Evolutionary conservation across 2,888 invertebrate genomes (phyloP).

Genomic region (Temnothorax rugatulus): DNA sequence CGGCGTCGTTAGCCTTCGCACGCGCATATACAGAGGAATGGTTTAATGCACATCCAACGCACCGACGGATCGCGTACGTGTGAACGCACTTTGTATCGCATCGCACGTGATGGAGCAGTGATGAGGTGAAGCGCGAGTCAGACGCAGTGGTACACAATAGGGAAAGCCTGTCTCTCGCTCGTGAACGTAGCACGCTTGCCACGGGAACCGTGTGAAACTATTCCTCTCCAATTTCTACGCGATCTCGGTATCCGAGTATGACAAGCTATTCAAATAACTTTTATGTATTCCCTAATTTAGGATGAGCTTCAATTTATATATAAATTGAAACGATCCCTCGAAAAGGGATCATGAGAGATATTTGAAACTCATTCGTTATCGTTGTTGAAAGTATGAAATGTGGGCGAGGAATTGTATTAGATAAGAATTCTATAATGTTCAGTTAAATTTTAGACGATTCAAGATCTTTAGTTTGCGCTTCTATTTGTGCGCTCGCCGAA

Average conservation of each 20-base stretch:
- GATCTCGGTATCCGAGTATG: neutral
- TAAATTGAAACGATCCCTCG: neutral
- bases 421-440: neutral
- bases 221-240: constrained; percentile 7
- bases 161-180: neutral
- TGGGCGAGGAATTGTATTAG: neutral
- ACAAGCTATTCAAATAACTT: neutral
- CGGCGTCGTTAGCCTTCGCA: constrained; percentile 66
- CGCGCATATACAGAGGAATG: constrained; percentile 8
- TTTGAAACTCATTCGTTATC: neutral
- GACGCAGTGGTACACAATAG: constrained; percentile 7
- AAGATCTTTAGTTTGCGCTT: neutral
- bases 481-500: constrained; percentile 7
- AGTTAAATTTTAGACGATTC: constrained; percentile 23
- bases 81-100: constrained; percentile 26
- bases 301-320: neutral
- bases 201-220: neutral
- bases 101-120: constrained; percentile 28
- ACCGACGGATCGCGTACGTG: constrained; percentile 4
- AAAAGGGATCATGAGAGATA: neutral
- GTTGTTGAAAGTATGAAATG: neutral
- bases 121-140: constrained; percentile 38
- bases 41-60: constrained; percentile 42
- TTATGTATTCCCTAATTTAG: neutral
- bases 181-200: neutral